These are phyloP conservation scores for Coregonus ussuriensis DNA, from an alignment of 2,797 vertebrate genomes.

Conservation along the genomic window DNA sequence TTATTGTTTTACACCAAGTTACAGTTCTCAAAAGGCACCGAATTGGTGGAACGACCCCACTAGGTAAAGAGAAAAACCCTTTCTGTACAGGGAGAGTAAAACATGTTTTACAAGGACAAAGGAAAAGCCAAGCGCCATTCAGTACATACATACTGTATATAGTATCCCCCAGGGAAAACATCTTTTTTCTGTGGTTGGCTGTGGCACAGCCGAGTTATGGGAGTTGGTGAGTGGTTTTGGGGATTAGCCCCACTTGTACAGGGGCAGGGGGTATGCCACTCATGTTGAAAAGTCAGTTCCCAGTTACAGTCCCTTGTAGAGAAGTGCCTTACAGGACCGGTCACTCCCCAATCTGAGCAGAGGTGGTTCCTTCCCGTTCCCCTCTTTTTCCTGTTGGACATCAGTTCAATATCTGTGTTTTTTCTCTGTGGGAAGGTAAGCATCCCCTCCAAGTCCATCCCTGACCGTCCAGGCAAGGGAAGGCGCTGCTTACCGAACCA, in stretches of 20 bases:
- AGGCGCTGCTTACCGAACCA: not conserved
- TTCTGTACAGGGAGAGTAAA: conserved; percentile 14
- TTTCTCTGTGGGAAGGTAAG: not conserved
- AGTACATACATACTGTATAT: conserved; percentile 18
- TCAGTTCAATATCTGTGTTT: conserved; percentile 7
- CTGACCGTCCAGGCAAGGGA: not conserved
- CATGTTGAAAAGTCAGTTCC: not conserved
- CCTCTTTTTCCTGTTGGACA: conserved; percentile 20
- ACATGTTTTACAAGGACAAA: not conserved
- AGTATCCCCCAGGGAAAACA: conserved; percentile 15
- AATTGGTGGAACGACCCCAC: too few relatives aligned
- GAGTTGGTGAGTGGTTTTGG: too few relatives aligned
- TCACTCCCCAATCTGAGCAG: conserved; percentile 17
- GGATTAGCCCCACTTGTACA: too few relatives aligned
- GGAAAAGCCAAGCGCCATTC: conserved; percentile 16
- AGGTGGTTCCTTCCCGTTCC: conserved; percentile 13
- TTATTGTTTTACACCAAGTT: too few relatives aligned
- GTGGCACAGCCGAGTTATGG: not conserved
- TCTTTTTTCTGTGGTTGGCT: conserved; percentile 8
- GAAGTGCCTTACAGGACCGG: not conserved
- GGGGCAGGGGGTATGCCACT: not conserved
- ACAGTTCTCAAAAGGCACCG: too few relatives aligned
- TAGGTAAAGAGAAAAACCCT: not conserved
- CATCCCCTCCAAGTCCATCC: not conserved
- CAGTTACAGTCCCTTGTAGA: conserved; percentile 7